Evolutionary conservation across 2,113 vertebrate species (phyloP), one percentile per base, ranked within the genome.

Genomic region (Suncus etruscus): DNA sequence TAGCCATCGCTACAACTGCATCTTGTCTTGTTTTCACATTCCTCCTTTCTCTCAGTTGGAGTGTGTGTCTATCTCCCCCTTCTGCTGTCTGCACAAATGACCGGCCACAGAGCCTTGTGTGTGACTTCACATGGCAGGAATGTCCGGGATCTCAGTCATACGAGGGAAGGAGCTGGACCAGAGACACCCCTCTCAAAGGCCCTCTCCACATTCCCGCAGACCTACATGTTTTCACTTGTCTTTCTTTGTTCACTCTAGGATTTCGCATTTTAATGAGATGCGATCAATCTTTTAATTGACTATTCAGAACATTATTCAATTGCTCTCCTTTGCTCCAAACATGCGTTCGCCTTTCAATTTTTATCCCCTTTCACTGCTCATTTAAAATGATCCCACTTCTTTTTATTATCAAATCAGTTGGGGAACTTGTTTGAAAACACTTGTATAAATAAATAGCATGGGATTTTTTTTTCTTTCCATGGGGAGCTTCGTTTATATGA

Each of bases 71-170:
- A 47, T 79, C 61, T 85, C 66, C 82, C 70, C n/a, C 69, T 84
- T 84, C 85, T 58, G 70, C 89, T 66, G 18, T 20, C 16, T 50
- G 32, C 18, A 6, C 63, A 61, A 80, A 69, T 39, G 92, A 73
- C 83, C 90, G 79, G 72, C 82, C 72, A 47, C 48, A 39, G 12
- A 78, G 89, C 39, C 82, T 79, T 93, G 94, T 25, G 66, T 25
- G 73, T 96, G 95, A 96, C 73, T 87, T 95, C 95, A 95, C 72
- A 0, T 1, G 65, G n/a, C 63, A 93, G 91, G 95, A 96, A 96
- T 93, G 96, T 87, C 58, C 65, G 12, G 91, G 94, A 94, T 84
- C 89, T 84, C 81, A 89, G 77, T 63, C 6, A 32, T 91, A 90
- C 84, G 65, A 1, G 1, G 48, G 32, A 87, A 74, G 91, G 69